These are phyloP conservation scores for Cantharis rufa DNA, from an alignment of 2,888 invertebrate genomes.

Conservation along the genomic window DNA sequence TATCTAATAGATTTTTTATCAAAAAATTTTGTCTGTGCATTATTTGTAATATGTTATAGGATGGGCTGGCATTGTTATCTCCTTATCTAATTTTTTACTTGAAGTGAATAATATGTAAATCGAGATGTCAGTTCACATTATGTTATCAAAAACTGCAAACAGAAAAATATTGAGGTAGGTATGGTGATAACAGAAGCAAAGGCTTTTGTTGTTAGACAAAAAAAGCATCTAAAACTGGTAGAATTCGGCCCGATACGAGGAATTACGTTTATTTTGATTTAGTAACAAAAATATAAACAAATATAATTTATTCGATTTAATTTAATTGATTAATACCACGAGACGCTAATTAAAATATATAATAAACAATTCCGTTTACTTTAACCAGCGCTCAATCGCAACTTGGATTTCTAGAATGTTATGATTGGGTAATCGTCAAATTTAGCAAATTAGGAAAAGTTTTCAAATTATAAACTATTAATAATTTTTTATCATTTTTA, in stretches of 20 bases:
- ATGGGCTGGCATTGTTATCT: slow-evolving; percentile 3
- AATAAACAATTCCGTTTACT: neutral
- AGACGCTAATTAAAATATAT: neutral
- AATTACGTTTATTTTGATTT: neutral
- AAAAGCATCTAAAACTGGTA: neutral
- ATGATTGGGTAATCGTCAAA: neutral
- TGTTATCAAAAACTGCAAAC: slow-evolving; percentile 12
- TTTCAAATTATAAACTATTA: neutral
- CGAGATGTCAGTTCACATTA: neutral
- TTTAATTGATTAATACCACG: neutral
- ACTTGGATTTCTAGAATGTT: neutral
- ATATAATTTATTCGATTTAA: neutral
- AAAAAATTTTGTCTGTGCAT: neutral
- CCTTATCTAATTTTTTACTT: slow-evolving; percentile 12
- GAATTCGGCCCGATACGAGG: neutral
- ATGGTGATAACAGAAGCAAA: slow-evolving; percentile 6
- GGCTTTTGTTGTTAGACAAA: neutral
- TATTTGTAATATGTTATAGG: neutral
- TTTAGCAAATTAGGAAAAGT: neutral
- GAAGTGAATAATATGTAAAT: slow-evolving; percentile 10
- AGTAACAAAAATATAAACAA: neutral
- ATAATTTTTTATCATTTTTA: neutral
- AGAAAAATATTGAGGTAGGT: slow-evolving; percentile 11
- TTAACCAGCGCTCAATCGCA: neutral
- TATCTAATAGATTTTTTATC: no score